Percentiles rank a stretch among this genome's conserved stretches.
phyloP scores from a whole-genome alignment of 1,140 invertebrate species.

The Brachionus rotundiformis region DNA sequence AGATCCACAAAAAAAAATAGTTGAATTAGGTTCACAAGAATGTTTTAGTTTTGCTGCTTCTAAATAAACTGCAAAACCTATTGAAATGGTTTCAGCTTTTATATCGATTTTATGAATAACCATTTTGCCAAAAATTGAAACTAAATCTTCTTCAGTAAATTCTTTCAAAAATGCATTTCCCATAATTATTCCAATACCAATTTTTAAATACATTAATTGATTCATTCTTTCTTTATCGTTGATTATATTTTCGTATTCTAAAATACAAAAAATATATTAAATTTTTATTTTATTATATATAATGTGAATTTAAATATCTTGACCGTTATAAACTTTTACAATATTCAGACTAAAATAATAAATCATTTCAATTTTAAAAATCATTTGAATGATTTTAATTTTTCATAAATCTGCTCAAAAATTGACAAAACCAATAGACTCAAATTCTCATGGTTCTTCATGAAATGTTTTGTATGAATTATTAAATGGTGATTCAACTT shows the following conservation, averaged over 20 bases:
- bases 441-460: too few relatives aligned
- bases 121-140: slow-evolving; percentile 20
- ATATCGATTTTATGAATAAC: not conserved
- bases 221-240: slow-evolving; percentile 9
- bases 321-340: too few relatives aligned
- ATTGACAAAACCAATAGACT: too few relatives aligned
- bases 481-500: too few relatives aligned
- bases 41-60: not conserved
- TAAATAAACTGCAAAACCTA: not conserved
- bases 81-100: not conserved
- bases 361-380: too few relatives aligned
- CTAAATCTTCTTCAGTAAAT: not conserved
- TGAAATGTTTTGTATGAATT: too few relatives aligned
- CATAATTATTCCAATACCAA: not conserved
- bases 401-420: too few relatives aligned
- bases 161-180: not conserved
- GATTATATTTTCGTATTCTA: not conserved
- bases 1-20: not conserved
- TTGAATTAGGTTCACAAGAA: not conserved
- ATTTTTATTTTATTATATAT: too few relatives aligned
- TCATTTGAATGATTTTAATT: too few relatives aligned
- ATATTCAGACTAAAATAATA: too few relatives aligned
- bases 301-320: too few relatives aligned
- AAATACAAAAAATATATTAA: too few relatives aligned
- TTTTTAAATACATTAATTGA: not conserved